Evolutionary conservation across 30 jellyfish, hydroid and myxozoan genomes (phyloP), one percentile per base, ranked within the genome.

Genomic region (Rhopilema esculentum): DNA sequence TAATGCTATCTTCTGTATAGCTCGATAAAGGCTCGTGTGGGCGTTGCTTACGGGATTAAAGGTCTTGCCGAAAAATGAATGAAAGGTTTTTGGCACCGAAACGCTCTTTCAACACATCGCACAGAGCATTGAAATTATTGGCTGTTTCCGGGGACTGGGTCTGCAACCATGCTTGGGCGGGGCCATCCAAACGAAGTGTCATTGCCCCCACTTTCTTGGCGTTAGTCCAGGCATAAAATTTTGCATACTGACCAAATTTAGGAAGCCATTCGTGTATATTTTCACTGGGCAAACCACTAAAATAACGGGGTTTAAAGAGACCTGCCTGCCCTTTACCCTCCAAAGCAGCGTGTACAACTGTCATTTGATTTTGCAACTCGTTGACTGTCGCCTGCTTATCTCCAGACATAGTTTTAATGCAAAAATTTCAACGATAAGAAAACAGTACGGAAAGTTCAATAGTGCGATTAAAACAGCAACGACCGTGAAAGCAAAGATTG

Each of bases 261-360:
- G 28, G 22, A 27, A 23, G 52, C 87, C 87, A 76, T 57, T 76
- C 75, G 18, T 25, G n/a, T 12, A 76, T 29, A 33, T 76, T 75
- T 20, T 76, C 87, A 31, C 26, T 51, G 1, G 74, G 87, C 53
- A 76, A 23, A 76, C 87, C 87, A 49, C 66, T 30, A 62, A 79
- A 79, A 19, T 67, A 25, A 30, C 90, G 72, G 64, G 82, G 82
- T 66, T 66, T 80, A 33, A 80, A 66, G 64, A 80, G 72, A 30
- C 74, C 90, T 28, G 82, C 81, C 61, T 80, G 88, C 66, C 82
- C 81, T 25, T 25, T 64, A 29, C 90, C 90, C 57, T 80, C 82
- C 15, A 80, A 18, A 22, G 90, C 82, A 4, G 90, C 72, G 8
- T 80, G 90, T n/a, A 80, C 82, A 8, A 61, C 90, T 29, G 82